Percentiles rank a stretch among this genome's conserved stretches.
Evolutionary conservation across 1,140 invertebrate genomes (phyloP).

Genomic region (Daktulosphaira vitifoliae): DNA sequence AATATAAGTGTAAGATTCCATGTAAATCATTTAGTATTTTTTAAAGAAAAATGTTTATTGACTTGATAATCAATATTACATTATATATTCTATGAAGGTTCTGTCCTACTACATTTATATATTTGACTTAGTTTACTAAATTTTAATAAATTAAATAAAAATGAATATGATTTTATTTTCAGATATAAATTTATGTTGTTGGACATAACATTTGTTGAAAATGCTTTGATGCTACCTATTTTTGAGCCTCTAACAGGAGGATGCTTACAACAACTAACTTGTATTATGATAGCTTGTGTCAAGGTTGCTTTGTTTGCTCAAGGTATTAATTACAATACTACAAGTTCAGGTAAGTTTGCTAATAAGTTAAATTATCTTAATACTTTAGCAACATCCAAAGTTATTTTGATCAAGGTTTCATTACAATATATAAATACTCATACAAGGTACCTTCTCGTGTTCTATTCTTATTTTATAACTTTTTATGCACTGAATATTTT

Average conservation of each 20-base stretch:
- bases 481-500: no score
- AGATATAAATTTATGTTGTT: conserved; percentile 68
- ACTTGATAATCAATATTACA: no score
- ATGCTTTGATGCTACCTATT: conserved; percentile 72
- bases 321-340: conserved; percentile 49
- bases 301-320: conserved; percentile 64
- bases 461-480: conserved; percentile 5
- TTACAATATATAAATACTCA: background rate
- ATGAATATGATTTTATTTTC: no score
- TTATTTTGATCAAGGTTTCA: background rate
- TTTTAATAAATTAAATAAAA: no score
- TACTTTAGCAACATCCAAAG: background rate
- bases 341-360: conserved; percentile 25
- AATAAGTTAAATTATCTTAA: background rate
- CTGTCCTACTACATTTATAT: no score
- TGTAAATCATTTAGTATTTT: no score
- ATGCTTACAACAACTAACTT: conserved; percentile 68
- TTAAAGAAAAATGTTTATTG: no score
- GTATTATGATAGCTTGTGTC: conserved; percentile 68
- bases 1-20: no score
- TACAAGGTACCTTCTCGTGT: background rate
- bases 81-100: no score
- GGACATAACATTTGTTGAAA: conserved; percentile 73
- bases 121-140: no score
- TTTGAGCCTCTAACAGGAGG: conserved; percentile 74